phyloP scores from a whole-genome alignment of 1,140 invertebrate species.

The Caenorhabditis remanei region DNA sequence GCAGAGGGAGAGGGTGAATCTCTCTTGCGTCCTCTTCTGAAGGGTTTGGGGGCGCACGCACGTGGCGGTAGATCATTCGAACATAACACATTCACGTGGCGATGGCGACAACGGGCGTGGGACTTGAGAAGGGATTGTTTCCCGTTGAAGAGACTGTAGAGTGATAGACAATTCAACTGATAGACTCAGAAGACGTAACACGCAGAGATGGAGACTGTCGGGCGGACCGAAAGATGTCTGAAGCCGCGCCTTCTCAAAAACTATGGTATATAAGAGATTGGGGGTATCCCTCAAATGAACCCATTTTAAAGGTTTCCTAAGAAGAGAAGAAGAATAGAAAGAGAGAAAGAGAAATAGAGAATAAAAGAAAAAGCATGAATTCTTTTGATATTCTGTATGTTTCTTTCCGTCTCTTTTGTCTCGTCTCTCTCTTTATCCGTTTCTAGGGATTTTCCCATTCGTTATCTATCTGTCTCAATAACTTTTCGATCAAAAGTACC shows the following conservation, averaged over 20 bases:
- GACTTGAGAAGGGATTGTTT: conserved; percentile 16
- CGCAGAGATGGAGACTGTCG: conserved; percentile 38
- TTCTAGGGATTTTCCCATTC: neutral
- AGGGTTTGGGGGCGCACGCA: conserved; percentile 9
- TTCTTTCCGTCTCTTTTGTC: conserved; percentile 20
- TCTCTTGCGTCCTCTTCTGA: neutral
- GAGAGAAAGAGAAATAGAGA: conserved; percentile 24
- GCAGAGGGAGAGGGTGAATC: conserved; percentile 9
- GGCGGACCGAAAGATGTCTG: conserved; percentile 34
- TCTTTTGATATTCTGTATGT: conserved; percentile 32
- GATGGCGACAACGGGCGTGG: neutral
- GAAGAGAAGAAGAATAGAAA: conserved; percentile 9
- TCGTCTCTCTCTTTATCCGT: neutral
- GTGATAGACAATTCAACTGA: neutral
- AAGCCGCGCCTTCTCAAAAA: conserved; percentile 55
- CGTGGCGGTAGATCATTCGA: conserved; percentile 52
- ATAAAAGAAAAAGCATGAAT: conserved; percentile 26
- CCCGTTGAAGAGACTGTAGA: conserved; percentile 44
- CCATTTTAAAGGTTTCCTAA: conserved; percentile 43
- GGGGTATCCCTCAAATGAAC: conserved; percentile 53
- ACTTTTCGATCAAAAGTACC: neutral
- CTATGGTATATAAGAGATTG: conserved; percentile 47
- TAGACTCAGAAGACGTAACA: conserved; percentile 22
- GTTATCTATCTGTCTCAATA: neutral
- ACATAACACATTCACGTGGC: conserved; percentile 53